These are phyloP conservation scores for Okamejei kenojei DNA, from an alignment of 2,797 vertebrate species.

Conservation along the genomic window DNA sequence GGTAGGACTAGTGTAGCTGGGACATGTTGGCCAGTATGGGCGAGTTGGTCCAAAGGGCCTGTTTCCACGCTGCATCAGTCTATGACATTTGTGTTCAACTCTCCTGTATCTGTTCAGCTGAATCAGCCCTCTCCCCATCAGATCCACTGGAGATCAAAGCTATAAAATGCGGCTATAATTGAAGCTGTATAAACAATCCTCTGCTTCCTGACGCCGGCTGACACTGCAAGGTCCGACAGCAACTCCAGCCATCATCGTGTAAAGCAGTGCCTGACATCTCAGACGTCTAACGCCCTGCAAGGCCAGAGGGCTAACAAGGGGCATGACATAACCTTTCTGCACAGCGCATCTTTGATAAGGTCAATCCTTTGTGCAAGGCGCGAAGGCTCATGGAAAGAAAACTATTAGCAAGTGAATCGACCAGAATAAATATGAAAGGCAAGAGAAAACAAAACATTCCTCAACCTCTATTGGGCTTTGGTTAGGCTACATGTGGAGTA, in stretches of 20 bases:
- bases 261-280: background rate
- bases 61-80: no score
- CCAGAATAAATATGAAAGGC: background rate
- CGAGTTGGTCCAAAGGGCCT: no score
- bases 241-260: background rate
- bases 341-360: background rate
- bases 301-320: background rate
- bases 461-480: background rate
- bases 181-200: background rate
- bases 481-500: no score
- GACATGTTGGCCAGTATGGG: no score
- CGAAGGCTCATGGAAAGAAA: background rate
- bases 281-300: background rate
- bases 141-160: constrained; percentile 1
- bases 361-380: background rate
- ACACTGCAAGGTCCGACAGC: background rate
- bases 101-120: background rate
- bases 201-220: background rate
- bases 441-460: background rate
- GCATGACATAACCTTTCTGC: background rate
- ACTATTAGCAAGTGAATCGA: background rate
- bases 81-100: background rate
- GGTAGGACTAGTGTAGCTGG: no score
- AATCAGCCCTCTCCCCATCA: background rate
- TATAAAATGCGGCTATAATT: background rate